These are phyloP conservation scores for Portevinia maculata DNA, from an alignment of 2,888 invertebrate species.

Conservation along the genomic window DNA sequence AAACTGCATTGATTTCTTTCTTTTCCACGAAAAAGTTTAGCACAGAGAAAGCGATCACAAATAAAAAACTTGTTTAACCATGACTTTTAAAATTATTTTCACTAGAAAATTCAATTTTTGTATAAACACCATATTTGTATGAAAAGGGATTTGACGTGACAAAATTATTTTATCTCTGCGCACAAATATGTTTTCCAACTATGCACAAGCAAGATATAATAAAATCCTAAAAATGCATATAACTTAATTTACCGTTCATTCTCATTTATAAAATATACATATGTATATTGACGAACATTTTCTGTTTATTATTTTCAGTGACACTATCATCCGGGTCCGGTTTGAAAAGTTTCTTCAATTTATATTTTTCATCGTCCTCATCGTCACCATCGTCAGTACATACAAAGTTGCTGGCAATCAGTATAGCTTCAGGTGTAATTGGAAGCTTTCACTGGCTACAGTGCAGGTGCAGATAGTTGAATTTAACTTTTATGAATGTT, in stretches of 20 bases:
- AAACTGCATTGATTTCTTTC: too few relatives aligned
- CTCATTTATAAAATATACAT: not conserved
- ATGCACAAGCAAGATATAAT: too few relatives aligned
- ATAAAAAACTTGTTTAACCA: too few relatives aligned
- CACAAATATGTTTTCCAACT: too few relatives aligned
- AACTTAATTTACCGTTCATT: not conserved
- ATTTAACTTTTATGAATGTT: slow-evolving; percentile 62
- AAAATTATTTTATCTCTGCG: too few relatives aligned
- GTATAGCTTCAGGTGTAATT: slow-evolving; percentile 73
- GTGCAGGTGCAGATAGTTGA: slow-evolving; percentile 84
- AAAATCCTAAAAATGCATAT: not conserved
- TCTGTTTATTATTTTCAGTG: slow-evolving; percentile 77
- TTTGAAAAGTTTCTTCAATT: slow-evolving; percentile 80
- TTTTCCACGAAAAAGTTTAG: too few relatives aligned
- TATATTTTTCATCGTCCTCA: slow-evolving; percentile 79
- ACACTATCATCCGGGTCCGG: slow-evolving; percentile 80
- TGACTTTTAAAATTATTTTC: too few relatives aligned
- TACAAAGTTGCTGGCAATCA: slow-evolving; percentile 71
- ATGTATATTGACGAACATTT: not conserved
- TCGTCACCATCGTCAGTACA: slow-evolving; percentile 69
- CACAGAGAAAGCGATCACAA: too few relatives aligned
- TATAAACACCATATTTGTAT: too few relatives aligned
- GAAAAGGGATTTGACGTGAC: too few relatives aligned
- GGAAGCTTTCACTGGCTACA: slow-evolving; percentile 78
- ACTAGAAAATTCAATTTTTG: too few relatives aligned